phyloP scores from a whole-genome alignment of 2,888 invertebrate genomes.

The Tigriopus californicus region DNA sequence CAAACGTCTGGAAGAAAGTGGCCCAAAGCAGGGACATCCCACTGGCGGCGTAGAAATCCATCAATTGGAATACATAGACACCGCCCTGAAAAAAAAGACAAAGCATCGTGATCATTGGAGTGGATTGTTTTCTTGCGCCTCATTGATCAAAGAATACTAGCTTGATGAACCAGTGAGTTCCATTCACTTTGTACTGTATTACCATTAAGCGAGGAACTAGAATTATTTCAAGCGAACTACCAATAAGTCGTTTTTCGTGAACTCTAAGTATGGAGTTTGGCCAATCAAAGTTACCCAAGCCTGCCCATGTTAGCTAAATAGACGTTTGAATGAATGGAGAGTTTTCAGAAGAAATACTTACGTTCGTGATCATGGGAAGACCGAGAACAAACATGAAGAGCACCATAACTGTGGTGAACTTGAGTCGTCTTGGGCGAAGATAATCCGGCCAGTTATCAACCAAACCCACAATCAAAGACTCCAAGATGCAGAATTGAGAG shows the following conservation, averaged over 20 bases:
- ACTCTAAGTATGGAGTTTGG: not conserved
- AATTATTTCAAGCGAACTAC: too few relatives aligned
- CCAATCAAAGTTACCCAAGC: not conserved
- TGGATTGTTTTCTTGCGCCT: too few relatives aligned
- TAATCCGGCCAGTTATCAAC: constrained; percentile 39
- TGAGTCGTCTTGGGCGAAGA: constrained; percentile 39
- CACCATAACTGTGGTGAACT: constrained; percentile 43
- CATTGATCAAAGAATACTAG: too few relatives aligned
- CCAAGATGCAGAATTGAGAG: constrained; percentile 49
- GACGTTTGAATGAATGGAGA: not conserved
- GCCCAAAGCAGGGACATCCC: constrained; percentile 41
- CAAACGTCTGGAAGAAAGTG: constrained; percentile 40
- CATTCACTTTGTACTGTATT: too few relatives aligned
- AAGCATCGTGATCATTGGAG: not conserved
- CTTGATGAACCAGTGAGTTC: too few relatives aligned
- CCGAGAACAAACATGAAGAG: constrained; percentile 39
- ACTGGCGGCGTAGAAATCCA: constrained; percentile 39
- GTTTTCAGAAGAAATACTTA: constrained; percentile 22
- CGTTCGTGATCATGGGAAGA: constrained; percentile 41
- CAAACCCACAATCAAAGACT: constrained; percentile 40
- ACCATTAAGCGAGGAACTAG: too few relatives aligned
- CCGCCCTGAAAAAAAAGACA: constrained; percentile 27
- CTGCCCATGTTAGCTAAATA: not conserved
- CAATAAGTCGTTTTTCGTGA: not conserved
- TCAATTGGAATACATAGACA: constrained; percentile 31